These are phyloP conservation scores for Gorsachius magnificus DNA, from an alignment of 2,797 vertebrate species.

Conservation along the genomic window DNA sequence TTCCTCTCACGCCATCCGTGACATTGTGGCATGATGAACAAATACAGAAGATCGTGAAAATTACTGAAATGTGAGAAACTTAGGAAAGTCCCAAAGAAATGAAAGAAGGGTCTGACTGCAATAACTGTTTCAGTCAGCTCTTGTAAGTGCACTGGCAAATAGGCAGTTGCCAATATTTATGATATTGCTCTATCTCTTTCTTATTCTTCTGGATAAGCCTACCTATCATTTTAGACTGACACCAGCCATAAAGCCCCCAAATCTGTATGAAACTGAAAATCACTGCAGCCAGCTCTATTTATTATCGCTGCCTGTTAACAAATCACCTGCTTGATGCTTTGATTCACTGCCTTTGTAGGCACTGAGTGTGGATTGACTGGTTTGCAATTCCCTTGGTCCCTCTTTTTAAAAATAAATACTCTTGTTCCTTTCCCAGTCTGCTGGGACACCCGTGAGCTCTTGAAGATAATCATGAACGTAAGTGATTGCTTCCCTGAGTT, in stretches of 20 bases:
- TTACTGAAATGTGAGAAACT: accelerated
- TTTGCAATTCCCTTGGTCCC: not conserved
- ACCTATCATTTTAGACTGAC: not conserved
- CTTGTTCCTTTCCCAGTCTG: not conserved
- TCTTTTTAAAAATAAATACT: not conserved
- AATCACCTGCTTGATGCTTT: not conserved
- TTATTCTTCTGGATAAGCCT: not conserved
- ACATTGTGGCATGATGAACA: not conserved
- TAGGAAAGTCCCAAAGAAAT: not conserved
- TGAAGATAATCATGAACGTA: not conserved
- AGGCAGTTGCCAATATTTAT: not conserved
- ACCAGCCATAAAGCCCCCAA: not conserved
- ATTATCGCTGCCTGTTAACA: not conserved
- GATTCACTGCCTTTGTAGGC: not conserved
- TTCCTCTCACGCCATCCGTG: too few species aligned
- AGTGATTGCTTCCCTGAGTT: not conserved
- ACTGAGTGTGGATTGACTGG: not conserved
- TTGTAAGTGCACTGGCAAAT: not conserved
- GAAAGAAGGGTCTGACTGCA: not conserved
- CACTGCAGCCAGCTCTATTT: not conserved
- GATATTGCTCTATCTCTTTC: not conserved
- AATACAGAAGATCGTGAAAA: not conserved
- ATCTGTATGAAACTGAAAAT: not conserved
- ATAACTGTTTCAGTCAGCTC: not conserved
- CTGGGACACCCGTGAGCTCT: not conserved